These are phyloP conservation scores for Lophochroa leadbeateri DNA, from an alignment of 2,113 vertebrate species.

Conservation along the genomic window DNA sequence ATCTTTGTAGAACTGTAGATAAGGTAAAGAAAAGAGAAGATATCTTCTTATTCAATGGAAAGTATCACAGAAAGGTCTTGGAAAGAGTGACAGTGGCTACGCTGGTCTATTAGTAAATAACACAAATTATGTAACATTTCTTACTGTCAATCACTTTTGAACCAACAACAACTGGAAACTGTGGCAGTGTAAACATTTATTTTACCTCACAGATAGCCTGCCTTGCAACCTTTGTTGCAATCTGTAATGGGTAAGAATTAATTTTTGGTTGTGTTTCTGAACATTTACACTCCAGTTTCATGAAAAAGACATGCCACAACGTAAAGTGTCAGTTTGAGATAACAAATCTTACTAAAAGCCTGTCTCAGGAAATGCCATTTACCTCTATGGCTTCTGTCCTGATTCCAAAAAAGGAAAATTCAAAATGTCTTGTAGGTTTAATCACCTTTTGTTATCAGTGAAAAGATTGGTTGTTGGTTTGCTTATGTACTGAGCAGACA, in stretches of 20 bases:
- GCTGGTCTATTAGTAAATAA: neutral
- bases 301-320: neutral
- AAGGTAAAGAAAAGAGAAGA: neutral
- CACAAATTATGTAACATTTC: neutral
- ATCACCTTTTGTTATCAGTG: conserved; percentile 54
- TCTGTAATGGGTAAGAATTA: neutral
- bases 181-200: neutral
- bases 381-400: conserved; percentile 31
- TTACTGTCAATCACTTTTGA: neutral
- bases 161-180: neutral
- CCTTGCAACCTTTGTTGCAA: neutral
- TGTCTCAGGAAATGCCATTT: conserved; percentile 44
- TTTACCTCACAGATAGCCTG: neutral
- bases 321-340: neutral
- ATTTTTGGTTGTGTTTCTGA: neutral
- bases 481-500: conserved; percentile 47
- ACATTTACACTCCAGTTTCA: neutral
- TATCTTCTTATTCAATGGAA: neutral
- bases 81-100: neutral
- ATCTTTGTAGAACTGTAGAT: conserved; percentile 82
- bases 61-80: neutral
- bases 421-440: conserved; percentile 33
- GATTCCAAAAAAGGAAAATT: conserved; percentile 55
- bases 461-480: conserved; percentile 38
- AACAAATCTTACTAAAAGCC: conserved; percentile 33